These are phyloP conservation scores for Phoenicopterus ruber DNA, from an alignment of 2,113 vertebrate genomes.

Conservation along the genomic window DNA sequence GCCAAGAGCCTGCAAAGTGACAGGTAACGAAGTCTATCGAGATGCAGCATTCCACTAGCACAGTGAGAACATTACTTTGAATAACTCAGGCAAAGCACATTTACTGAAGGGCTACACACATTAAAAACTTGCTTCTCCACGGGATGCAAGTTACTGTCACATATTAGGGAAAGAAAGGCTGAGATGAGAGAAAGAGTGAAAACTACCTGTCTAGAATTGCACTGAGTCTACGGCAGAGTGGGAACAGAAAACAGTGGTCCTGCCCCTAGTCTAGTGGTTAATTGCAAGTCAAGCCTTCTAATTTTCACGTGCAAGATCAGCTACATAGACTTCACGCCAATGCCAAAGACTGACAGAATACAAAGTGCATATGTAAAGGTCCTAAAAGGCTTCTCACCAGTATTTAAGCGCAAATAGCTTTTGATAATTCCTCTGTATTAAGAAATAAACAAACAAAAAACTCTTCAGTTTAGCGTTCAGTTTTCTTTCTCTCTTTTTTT, in stretches of 20 bases:
- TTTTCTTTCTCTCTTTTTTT: background rate
- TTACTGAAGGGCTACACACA: background rate
- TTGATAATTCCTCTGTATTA: background rate
- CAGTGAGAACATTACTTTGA: background rate
- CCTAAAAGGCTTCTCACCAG: background rate
- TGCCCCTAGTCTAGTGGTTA: background rate
- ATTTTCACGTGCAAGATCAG: background rate
- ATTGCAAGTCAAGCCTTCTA: background rate
- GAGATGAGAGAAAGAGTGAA: background rate
- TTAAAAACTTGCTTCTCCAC: background rate
- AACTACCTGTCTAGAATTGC: background rate
- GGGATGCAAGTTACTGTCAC: background rate
- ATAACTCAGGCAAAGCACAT: background rate
- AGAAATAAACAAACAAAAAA: background rate
- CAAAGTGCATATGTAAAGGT: background rate
- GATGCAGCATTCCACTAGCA: background rate
- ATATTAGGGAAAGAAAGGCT: background rate
- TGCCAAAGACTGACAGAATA: background rate
- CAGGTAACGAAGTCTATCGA: background rate
- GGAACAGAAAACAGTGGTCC: background rate
- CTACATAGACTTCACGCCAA: background rate
- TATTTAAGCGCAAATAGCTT: background rate
- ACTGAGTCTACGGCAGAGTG: background rate
- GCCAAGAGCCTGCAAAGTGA: background rate
- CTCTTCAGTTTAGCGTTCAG: background rate